Base-by-base conservation (phyloP, 2,113 vertebrate genomes). In the Lamprotornis superbus region DNA sequence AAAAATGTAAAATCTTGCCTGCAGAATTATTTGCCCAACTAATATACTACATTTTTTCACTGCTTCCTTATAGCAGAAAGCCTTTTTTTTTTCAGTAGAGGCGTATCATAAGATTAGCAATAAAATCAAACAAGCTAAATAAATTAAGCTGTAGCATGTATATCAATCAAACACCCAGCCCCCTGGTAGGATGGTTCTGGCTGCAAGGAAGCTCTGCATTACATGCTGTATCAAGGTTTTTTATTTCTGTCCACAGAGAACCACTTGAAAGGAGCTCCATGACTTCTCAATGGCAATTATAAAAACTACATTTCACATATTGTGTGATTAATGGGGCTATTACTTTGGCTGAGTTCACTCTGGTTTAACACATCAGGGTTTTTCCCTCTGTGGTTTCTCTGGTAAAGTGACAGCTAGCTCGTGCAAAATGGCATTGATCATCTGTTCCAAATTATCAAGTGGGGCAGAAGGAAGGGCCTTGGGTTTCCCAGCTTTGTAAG, bases 261-360 rank as follows among this genome's bases (percentile, higher is more conserved):
- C 60, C 83, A 84, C 88, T 94, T 94, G 88, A 92, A 93, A 94
- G 65, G 77, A 83, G 73, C 88, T 91, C 64, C 82, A 68, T 7
- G 68, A 60, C 92, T 86, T 96, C 78, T 89, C 94, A 90, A 71
- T 92, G 80, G 90, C 88, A 89, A 68, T 94, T 93, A 93, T 37
- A 83, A 81, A 86, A 96, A 68, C 92, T 95, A 75, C 93, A 89
- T 96, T 95, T 93, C 94, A 90, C 61, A 76, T 90, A 35, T 83
- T 93, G 76, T 92, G 69, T 94, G 92, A 96, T 95, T 96, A 94
- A 95, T 95, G 78, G 67, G 46, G 42, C 90, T 96, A 56, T 96
- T 96, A 88, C 82, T 95, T 90, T 81, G 85, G 64, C 88, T 94
- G 85, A 92, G 83, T 90, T 96, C 83, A 75, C 65, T 92, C 79